phyloP scores from a whole-genome alignment of 23 tunicate genomes.

The Ciona savignyi region DNA sequence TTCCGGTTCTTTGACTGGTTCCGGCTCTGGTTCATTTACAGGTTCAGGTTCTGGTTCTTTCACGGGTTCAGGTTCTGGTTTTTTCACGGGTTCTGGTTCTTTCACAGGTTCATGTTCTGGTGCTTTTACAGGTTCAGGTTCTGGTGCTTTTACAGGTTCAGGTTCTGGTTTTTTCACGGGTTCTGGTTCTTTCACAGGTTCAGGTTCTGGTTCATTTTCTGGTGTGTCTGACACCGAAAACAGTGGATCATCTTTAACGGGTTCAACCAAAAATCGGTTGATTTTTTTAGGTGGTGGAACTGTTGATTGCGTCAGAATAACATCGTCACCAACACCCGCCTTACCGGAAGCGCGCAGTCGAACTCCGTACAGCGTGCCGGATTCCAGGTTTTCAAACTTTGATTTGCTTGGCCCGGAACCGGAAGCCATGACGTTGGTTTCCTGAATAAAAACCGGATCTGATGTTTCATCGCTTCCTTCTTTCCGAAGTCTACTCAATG shows the following conservation, averaged over 20 bases:
- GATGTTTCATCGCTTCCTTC: conserved; percentile 11
- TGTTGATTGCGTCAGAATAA: conserved; percentile 39
- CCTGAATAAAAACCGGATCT: conserved; percentile 9
- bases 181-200: conserved; percentile 1
- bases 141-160: conserved; percentile 1
- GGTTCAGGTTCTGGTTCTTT: not conserved
- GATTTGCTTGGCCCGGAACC: conserved; percentile 10
- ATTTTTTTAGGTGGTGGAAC: not conserved
- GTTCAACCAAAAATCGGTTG: not conserved
- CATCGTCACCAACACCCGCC: conserved; percentile 50
- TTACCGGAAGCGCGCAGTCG: conserved; percentile 36
- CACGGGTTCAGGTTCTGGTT: conserved; percentile 2
- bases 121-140: not conserved
- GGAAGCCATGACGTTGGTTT: conserved; percentile 3
- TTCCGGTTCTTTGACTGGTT: not conserved
- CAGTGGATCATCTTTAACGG: not conserved
- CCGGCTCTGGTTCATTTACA: not conserved
- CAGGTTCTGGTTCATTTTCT: not conserved
- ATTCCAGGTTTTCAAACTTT: conserved; percentile 33
- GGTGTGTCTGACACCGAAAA: not conserved
- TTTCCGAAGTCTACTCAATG: conserved; percentile 21
- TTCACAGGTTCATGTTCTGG: not conserved
- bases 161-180: not conserved
- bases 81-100: conserved; percentile 4
- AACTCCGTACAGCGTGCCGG: conserved; percentile 46